Evolutionary conservation across 2,797 vertebrate species (phyloP), one percentile per base, ranked within the genome.

Genomic region (Sebastes diploproa): DNA sequence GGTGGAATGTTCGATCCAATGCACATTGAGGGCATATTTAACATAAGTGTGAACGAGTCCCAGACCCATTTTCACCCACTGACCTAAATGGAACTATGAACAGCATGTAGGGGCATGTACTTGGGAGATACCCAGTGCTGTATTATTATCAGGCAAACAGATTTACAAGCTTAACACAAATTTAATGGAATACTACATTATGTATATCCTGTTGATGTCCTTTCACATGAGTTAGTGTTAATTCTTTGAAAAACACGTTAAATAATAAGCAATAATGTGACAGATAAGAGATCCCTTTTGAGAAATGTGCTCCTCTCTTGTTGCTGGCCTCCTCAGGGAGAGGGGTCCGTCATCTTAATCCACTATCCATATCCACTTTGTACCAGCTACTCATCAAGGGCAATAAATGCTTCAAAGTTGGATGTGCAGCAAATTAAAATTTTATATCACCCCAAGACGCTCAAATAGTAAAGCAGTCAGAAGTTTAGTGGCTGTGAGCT

Each of bases 71-170:
- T 65, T 78, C n/a, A 11, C n/a, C 38, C 50, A 3, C 42, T 58
- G 76, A 77, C 32, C 61, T 22, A 11, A 34, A 62, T 6, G 18
- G n/a, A 56, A 32, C 12, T 29, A 6, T 6, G 23, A 64, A 38
- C 20, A 63, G 61, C 82, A 72, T 25, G 82, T 22, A 72, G 29
- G 22, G 56, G 25, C 86, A 61, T 75, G 80, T 5, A 20, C 60
- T 30, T 29, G 22, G 59, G 52, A 62, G 56, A 62, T 10, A 58
- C n/a, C 20, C 60, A 22, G 9, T 3, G 7, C 34, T 58, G 74
- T 72, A 22, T 61, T 71, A 86, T 86, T 65, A 86, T 79, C 77
- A 81, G 60, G 22, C 30, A 75, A 69, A 64, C 68, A 64, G 54
- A 66, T 77, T 81, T 11, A 70, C 71, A 58, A 54, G 54, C 72